Evolutionary conservation across 2,113 vertebrate species (phyloP), one percentile per base, ranked within the genome.

Genomic region (Mormyrus iriodes): DNA sequence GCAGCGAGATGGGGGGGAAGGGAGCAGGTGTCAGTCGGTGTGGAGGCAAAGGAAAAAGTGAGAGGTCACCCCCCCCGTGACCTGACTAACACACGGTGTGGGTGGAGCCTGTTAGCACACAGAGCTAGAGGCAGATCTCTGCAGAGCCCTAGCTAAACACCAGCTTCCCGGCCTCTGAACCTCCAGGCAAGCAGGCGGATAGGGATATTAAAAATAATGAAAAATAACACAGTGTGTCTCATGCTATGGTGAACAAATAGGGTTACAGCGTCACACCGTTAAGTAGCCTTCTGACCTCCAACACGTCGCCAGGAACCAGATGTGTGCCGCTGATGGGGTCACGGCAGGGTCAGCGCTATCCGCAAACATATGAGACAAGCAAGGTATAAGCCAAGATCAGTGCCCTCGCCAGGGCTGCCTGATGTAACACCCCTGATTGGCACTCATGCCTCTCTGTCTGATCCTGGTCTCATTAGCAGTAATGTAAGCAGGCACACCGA

Each of bases 301-400:
- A 76, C 15, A 73, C 17, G 69, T 35, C 35, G 69, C 4, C 4
- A 27, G 39, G 49, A 46, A 46, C 46, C 12, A 90, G 90, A 91
- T 10, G 5, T 31, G 13, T 3, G 21, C 2, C 6, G 65, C 69
- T 17, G 83, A 61, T 19, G 31, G 86, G 86, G 84, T 87, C 89
- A 48, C 51, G 48, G 65, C 39, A 24, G 42, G 44, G 91, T 88
- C 91, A 82, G 89, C 69, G 90, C 42, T 12, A 86, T 10, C 84
- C 24, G 19, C 3, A 44, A 84, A 84, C 5, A 21, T 35, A 83
- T 21, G 2, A 84, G 17, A 39, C 15, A 42, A 1, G 39, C 49
- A 7, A 52, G 49, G 76, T 65, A 73, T 73, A 35, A 73, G 69
- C 13, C 31, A 39, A 76, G 31, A 76, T 39, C 69, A 39, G 0